phyloP scores from a whole-genome alignment of 2,113 vertebrate genomes.

The Podarcis raffonei region DNA sequence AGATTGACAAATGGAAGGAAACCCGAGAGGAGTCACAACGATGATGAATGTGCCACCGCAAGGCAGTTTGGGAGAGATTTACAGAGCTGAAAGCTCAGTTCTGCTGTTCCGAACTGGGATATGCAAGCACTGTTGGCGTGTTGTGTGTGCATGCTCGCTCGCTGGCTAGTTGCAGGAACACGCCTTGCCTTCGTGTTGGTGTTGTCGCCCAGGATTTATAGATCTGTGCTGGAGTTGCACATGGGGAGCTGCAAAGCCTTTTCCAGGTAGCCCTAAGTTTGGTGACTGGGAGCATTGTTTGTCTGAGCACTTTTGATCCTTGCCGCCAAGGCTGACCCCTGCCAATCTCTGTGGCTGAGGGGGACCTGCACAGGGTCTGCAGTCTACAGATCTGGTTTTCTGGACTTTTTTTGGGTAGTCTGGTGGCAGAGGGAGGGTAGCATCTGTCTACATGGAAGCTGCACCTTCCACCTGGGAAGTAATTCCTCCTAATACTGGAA shows the following conservation, averaged over 20 bases:
- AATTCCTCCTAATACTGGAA: neutral
- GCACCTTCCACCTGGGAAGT: neutral
- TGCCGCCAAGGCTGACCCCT: neutral
- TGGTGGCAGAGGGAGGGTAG: too few species aligned
- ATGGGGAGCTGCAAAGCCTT: neutral
- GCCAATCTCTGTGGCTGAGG: neutral
- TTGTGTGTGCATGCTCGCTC: neutral
- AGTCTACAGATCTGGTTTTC: neutral
- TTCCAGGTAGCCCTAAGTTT: neutral
- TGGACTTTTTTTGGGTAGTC: neutral
- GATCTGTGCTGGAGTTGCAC: neutral
- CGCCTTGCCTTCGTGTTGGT: neutral
- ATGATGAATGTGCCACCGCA: conserved; percentile 6
- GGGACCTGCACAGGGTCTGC: too few species aligned
- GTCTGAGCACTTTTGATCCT: neutral
- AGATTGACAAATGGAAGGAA: conserved; percentile 19
- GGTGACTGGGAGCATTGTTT: neutral
- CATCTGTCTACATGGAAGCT: too few species aligned
- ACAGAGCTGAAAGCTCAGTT: neutral
- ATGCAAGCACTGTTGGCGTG: neutral
- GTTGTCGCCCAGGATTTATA: neutral
- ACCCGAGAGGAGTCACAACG: neutral
- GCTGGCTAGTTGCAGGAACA: neutral
- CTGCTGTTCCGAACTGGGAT: neutral
- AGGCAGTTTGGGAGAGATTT: conserved; percentile 29